Evolutionary conservation across 2,113 vertebrate species (phyloP).

Genomic region (Struthio camelus): DNA sequence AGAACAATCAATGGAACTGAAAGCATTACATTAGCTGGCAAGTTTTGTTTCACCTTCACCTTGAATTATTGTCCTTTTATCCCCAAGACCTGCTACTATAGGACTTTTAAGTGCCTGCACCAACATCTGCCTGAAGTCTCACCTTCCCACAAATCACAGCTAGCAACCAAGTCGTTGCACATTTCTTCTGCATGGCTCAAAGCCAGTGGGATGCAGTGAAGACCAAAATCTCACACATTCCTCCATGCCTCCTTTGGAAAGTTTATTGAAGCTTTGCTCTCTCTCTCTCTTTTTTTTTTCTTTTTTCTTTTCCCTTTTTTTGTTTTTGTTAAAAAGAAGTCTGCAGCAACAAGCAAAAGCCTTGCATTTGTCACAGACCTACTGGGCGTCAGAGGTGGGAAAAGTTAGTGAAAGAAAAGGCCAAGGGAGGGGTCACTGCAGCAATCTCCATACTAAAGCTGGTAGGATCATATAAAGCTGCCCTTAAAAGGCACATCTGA

Average conservation of each 20-base stretch:
- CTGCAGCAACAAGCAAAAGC: not conserved
- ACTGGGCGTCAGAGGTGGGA: not conserved
- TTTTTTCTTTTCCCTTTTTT: no score
- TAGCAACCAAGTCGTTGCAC: not conserved
- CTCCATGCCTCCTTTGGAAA: not conserved
- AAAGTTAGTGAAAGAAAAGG: not conserved
- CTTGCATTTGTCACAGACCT: not conserved
- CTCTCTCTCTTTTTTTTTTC: no score
- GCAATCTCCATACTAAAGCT: not conserved
- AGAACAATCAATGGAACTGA: not conserved
- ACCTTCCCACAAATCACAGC: not conserved
- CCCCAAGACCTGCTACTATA: not conserved
- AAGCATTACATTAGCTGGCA: not conserved
- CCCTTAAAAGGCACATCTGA: not conserved
- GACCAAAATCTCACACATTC: not conserved
- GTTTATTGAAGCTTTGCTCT: not conserved
- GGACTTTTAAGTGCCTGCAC: not conserved
- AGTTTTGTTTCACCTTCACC: not conserved
- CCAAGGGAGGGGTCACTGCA: accelerated
- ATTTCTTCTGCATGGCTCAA: not conserved
- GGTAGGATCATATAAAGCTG: not conserved
- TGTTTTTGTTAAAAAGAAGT: no score
- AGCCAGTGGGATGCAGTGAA: not conserved
- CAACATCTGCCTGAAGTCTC: not conserved
- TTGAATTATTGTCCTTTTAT: not conserved